These are phyloP conservation scores for Willisornis vidua DNA, from an alignment of 2,113 vertebrate genomes.

Conservation along the genomic window DNA sequence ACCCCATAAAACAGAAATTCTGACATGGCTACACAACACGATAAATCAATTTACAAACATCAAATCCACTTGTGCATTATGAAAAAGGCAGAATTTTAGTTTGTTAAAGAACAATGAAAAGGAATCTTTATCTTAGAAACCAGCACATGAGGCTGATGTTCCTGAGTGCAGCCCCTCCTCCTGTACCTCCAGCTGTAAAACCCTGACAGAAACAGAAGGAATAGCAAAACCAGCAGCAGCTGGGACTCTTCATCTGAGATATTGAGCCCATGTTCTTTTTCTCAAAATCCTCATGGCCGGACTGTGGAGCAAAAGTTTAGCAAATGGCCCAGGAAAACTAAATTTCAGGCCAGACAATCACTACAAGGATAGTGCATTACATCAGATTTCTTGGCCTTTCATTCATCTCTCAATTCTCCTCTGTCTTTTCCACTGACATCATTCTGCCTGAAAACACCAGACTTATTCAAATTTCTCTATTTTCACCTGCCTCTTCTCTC, in stretches of 20 bases:
- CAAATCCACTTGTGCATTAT: background rate
- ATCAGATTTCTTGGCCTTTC: background rate
- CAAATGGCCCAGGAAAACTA: background rate
- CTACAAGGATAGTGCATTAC: background rate
- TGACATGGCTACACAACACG: background rate
- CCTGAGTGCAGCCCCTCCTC: fast-evolving
- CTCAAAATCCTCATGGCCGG: background rate
- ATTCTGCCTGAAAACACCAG: background rate
- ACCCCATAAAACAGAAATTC: background rate
- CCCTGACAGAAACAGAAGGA: background rate
- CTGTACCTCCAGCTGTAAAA: background rate
- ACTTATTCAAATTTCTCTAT: background rate
- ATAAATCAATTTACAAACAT: background rate
- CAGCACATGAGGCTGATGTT: fast-evolving
- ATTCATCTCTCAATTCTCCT: background rate
- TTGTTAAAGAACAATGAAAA: background rate
- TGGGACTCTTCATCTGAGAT: background rate
- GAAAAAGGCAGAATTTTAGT: background rate
- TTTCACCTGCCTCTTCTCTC: background rate
- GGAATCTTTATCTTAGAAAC: background rate
- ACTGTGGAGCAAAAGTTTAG: too few species aligned
- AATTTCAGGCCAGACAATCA: background rate
- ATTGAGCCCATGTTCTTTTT: background rate
- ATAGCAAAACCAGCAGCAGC: background rate
- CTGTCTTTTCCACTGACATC: background rate